Evolutionary conservation across 1,140 invertebrate species (phyloP), one percentile per base, ranked within the genome.

Genomic region (Ceratosolen fusciceps): DNA sequence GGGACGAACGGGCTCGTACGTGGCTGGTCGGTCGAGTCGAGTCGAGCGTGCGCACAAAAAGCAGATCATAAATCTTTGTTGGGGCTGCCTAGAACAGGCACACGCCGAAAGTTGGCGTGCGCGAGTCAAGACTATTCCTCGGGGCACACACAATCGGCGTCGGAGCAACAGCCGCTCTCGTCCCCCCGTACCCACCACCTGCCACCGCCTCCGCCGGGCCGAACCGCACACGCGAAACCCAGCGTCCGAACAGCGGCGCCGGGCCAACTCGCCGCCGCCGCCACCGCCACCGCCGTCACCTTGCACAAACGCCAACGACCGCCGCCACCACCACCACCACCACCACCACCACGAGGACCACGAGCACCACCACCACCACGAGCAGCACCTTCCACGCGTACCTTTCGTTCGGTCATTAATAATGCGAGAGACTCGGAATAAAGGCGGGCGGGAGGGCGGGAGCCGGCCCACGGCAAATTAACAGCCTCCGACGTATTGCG

Each of bases 351-450:
- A n/a, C n/a, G n/a, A n/a, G n/a, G n/a, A n/a, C n/a, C n/a, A n/a
- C n/a, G n/a, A n/a, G n/a, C n/a, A n/a, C n/a, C n/a, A n/a, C n/a
- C n/a, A n/a, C n/a, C n/a, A n/a, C n/a, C n/a, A n/a, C n/a, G n/a
- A n/a, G n/a, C n/a, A n/a, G n/a, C n/a, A 43, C 12, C 39, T 43
- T 43, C 39, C 12, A 43, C 12, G 12, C 39, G n/a, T 24, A 65
- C 19, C 52, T 43, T 21, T 85, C 83, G 82, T 83, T 85, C 81
- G 62, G 79, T 82, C 82, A 84, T 85, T 85, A 85, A 85, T 85
- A 84, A 82, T 79, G 68, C 65, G 31, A 75, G 34, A 19, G 12
- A 24, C 19, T 70, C 24, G 24, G 39, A 1, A 26, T 49, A 71
- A 14, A 52, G 21, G 14, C 37, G 12, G n/a, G n/a, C n/a, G n/a